Evolutionary conservation across 35 echinoderm and acorn worm species (phyloP).

Genomic region (Heliocidaris tuberculata): DNA sequence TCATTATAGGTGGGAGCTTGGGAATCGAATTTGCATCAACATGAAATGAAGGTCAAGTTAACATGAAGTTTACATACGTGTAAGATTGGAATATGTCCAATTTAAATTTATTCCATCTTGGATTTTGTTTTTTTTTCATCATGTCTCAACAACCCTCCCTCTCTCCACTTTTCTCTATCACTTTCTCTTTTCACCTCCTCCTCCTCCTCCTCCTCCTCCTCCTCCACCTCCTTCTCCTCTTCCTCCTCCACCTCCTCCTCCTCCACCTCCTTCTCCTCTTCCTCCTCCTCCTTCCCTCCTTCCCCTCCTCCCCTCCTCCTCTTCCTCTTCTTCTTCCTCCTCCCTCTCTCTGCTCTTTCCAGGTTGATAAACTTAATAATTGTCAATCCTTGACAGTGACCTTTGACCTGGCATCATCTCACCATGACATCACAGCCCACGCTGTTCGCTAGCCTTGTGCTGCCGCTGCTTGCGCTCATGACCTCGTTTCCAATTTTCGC

Average conservation of each 20-base stretch:
- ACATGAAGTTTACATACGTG: too few relatives aligned
- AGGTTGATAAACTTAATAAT: background rate
- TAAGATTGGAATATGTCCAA: too few relatives aligned
- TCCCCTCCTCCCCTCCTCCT: background rate
- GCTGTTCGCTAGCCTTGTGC: background rate
- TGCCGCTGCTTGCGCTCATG: background rate
- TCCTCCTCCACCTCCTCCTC: background rate
- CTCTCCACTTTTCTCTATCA: background rate
- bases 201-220: background rate
- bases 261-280: background rate
- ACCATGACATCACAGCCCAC: background rate
- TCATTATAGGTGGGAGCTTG: too few relatives aligned
- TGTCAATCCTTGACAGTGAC: conserved; percentile 22
- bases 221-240: too few relatives aligned
- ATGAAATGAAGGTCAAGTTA: too few relatives aligned
- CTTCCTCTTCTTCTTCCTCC: background rate
- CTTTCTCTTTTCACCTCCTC: background rate
- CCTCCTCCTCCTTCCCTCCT: background rate
- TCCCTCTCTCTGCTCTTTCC: background rate
- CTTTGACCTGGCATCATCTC: conserved; percentile 20
- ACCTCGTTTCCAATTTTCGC: background rate
- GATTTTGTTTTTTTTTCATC: too few relatives aligned
- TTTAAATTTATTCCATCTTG: too few relatives aligned
- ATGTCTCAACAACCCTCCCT: background rate
- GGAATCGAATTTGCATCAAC: too few relatives aligned